These are phyloP conservation scores for Neocrepidodera transversa DNA, from an alignment of 2,888 invertebrate species.

Conservation along the genomic window DNA sequence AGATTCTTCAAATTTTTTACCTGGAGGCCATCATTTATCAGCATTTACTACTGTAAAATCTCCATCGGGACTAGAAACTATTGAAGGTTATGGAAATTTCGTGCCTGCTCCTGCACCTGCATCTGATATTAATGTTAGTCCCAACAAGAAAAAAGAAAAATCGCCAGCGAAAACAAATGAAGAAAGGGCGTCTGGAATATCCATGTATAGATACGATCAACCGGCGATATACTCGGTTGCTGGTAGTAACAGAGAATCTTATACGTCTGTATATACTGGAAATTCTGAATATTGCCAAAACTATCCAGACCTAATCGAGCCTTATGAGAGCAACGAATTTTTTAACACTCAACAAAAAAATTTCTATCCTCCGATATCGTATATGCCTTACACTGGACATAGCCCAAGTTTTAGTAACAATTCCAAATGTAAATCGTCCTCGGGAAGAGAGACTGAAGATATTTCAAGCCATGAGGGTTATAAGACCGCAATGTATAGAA, in stretches of 20 bases:
- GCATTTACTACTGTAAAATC: conserved; percentile 65
- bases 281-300: conserved; percentile 68
- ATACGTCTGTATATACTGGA: conserved; percentile 78
- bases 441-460: conserved; percentile 63
- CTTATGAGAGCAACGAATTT: conserved; percentile 62
- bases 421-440: conserved; percentile 66
- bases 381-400: conserved; percentile 55
- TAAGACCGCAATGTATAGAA: conserved; percentile 70
- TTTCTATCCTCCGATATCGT: conserved; percentile 65
- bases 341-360: conserved; percentile 61
- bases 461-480: conserved; percentile 70
- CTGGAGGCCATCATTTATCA: conserved; percentile 64
- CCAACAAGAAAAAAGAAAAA: conserved; percentile 59
- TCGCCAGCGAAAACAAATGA: conserved; percentile 54
- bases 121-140: conserved; percentile 63
- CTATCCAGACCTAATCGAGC: conserved; percentile 75
- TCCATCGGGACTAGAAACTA: conserved; percentile 61
- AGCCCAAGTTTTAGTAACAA: conserved; percentile 17
- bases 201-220: conserved; percentile 63
- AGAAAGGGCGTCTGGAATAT: conserved; percentile 56
- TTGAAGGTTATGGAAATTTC: conserved; percentile 62
- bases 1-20: conserved; percentile 52
- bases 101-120: conserved; percentile 64
- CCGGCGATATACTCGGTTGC: conserved; percentile 79
- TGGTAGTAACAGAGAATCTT: conserved; percentile 73